Percentiles rank a stretch among this genome's conserved stretches.
Evolutionary conservation across 2,113 vertebrate species (phyloP).

Genomic region (Jacana jacana): DNA sequence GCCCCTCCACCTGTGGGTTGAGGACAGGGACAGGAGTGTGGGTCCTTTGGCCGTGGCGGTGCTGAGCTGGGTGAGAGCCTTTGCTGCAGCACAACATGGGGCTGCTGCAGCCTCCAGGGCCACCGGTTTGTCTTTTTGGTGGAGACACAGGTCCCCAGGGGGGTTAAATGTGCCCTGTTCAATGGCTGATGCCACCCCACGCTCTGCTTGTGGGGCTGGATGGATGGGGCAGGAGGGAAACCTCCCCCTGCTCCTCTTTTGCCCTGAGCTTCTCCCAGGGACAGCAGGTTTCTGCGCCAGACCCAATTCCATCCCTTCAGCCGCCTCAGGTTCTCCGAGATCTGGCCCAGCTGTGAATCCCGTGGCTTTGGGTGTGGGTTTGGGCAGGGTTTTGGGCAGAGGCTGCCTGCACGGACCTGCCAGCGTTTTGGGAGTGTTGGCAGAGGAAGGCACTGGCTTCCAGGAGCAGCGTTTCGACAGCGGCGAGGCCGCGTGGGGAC

Average conservation of each 20-base stretch:
- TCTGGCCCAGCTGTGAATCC: background rate
- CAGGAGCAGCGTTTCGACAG: background rate
- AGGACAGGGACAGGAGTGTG: rapidly evolving
- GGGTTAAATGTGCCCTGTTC: rapidly evolving
- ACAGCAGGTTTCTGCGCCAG: rapidly evolving
- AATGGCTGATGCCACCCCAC: rapidly evolving
- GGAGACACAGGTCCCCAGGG: rapidly evolving
- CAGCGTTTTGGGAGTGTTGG: rapidly evolving
- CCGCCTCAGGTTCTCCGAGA: rapidly evolving
- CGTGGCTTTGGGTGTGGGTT: rapidly evolving
- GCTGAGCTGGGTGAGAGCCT: background rate
- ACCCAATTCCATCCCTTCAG: rapidly evolving
- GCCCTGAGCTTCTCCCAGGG: background rate
- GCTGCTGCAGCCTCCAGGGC: rapidly evolving
- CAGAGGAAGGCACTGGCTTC: background rate
- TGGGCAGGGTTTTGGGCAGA: background rate
- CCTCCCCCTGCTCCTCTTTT: rapidly evolving
- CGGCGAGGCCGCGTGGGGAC: background rate
- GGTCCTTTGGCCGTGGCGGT: rapidly evolving
- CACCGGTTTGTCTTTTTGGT: rapidly evolving
- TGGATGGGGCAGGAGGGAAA: background rate
- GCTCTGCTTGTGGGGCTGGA: rapidly evolving
- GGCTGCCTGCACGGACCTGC: background rate
- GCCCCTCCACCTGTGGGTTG: rapidly evolving
- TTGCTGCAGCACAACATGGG: background rate